phyloP scores from a whole-genome alignment of 2,888 invertebrate genomes.

The Byasa hedistus region DNA sequence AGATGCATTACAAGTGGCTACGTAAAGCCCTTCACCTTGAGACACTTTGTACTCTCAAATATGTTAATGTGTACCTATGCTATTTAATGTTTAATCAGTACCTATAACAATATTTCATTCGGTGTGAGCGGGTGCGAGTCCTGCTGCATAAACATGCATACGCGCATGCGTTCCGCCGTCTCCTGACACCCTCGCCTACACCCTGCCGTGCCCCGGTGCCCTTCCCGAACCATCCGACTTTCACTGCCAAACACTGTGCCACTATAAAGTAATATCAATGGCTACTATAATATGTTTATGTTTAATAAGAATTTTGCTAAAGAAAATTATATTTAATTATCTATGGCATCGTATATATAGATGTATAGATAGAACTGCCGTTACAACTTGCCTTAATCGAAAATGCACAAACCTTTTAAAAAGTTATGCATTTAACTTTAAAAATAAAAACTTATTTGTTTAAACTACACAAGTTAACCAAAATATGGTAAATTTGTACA shows the following conservation, averaged over 20 bases:
- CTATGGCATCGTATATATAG: not conserved
- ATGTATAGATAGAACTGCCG: not conserved
- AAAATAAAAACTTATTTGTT: no score
- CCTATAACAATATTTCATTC: constrained; percentile 26
- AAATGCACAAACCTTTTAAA: no score
- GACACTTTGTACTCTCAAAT: no score
- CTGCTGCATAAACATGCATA: constrained; percentile 46
- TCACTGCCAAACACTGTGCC: constrained; percentile 59
- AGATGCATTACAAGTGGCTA: not conserved
- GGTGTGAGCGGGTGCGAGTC: constrained; percentile 50
- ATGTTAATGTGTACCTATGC: no score
- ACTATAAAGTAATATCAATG: constrained; percentile 36
- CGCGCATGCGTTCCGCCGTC: constrained; percentile 56
- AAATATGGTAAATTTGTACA: no score
- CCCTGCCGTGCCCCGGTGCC: constrained; percentile 67
- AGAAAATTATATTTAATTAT: not conserved
- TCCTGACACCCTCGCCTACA: constrained; percentile 39
- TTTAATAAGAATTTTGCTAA: not conserved
- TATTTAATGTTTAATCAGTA: no score
- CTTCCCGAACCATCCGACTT: constrained; percentile 68
- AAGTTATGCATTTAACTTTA: no score
- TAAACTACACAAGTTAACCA: no score
- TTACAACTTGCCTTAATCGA: not conserved
- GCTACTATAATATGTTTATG: constrained; percentile 35
- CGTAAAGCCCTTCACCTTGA: not conserved